Base-by-base conservation (phyloP, 2,113 vertebrate genomes). In the Mesocricetus auratus region DNA sequence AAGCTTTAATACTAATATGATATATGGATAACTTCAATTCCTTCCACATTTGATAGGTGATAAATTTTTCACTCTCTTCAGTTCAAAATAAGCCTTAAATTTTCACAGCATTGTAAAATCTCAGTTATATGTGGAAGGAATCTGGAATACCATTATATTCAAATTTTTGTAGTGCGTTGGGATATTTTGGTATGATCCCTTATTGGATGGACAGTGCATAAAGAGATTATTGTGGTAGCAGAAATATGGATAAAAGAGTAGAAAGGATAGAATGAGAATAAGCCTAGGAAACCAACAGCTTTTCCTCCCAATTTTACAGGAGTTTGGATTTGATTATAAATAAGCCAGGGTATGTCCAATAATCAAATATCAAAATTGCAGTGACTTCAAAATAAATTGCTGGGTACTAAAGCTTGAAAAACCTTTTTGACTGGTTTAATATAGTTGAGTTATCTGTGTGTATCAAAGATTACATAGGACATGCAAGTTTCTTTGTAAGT, bases 281-380 rank as follows among this genome's bases (percentile, higher is more conserved):
- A 81, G 64, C 19, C 71, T 81, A 79, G 58, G 86, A 94, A 74
- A 85, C 31, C 93, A 83, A 95, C 10, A 66, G 33, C 24, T 90
- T 10, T 81, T 93, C 42, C 31, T 94, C 9, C 77, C 87, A 92
- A 68, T 94, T 95, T 90, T 75, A 79, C 10, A 45, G 75, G 89
- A 96, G n/a, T 33, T 50, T 96, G 50, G 36, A 45, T 94, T 12
- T 95, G 94, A 93, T 93, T 96, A 77, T 88, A 88, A 53, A 93
- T 92, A 94, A 90, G 39, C 88, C 74, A 45, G 53, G 85, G 79
- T 88, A 93, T 97, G 69, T 85, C 88, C 94, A 90, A 96, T 92
- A 95, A 95, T 97, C 88, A 94, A 96, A 94, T 66, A 85, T 86
- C 86, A 97, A 94, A 96, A 94, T 90, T 93, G 50, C 9, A 53